Evolutionary conservation across 2,888 invertebrate species (phyloP).

Genomic region (Steinernema scapterisci): DNA sequence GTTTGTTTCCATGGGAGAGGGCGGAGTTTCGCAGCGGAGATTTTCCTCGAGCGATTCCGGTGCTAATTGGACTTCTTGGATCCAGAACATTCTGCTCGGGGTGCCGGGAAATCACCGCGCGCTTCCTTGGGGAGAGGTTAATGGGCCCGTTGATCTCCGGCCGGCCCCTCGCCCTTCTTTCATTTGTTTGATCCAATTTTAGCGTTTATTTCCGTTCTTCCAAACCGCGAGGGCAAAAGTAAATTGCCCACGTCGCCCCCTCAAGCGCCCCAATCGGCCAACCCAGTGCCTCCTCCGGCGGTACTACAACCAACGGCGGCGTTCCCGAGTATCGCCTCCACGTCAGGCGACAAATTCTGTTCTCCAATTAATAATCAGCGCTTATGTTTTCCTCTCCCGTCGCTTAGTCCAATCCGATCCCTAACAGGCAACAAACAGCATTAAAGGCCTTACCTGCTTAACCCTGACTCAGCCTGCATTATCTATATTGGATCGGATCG

Average conservation of each 20-base stretch:
- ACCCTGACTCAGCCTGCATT: background rate
- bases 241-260: slow-evolving; percentile 27
- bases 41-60: background rate
- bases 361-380: slow-evolving; percentile 21
- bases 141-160: too few species aligned
- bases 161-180: background rate
- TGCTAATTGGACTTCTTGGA: slow-evolving; percentile 3
- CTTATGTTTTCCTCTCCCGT: background rate
- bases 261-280: slow-evolving; percentile 2
- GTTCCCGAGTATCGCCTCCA: background rate
- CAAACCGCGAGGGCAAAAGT: slow-evolving; percentile 26
- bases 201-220: slow-evolving; percentile 28
- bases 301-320: background rate
- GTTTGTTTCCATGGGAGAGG: slow-evolving; percentile 7
- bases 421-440: background rate
- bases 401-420: background rate
- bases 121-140: too few species aligned
- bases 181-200: slow-evolving; percentile 9
- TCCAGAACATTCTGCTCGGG: too few species aligned
- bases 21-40: background rate
- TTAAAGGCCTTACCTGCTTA: background rate
- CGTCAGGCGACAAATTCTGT: background rate
- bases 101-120: too few species aligned
- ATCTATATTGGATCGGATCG: too few species aligned
- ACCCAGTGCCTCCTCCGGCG: background rate